A percentile compares a stretch with the other conserved stretches of the same genome.
Evolutionary conservation across 2,888 invertebrate species (phyloP).

Genomic region (Cylindroiulus punctatus): DNA sequence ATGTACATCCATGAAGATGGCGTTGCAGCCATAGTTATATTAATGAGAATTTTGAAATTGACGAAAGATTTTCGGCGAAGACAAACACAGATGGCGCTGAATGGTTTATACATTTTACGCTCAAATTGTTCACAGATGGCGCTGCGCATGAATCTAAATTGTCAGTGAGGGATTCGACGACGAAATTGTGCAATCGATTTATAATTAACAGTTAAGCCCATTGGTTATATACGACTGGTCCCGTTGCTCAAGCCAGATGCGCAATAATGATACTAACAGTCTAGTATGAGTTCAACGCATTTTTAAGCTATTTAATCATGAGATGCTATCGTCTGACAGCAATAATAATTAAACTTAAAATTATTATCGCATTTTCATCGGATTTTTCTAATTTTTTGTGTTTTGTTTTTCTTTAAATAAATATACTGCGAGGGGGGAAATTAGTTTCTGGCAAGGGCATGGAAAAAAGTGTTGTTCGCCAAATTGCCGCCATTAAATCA

Average conservation of each 20-base stretch:
- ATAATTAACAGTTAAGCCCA: not conserved
- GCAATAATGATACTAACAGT: not conserved
- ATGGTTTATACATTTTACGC: not conserved
- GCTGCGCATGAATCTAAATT: not conserved
- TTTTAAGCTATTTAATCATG: not conserved
- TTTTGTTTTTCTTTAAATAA: not conserved
- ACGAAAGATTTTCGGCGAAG: too few species aligned
- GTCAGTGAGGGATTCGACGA: not conserved
- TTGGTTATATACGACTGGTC: not conserved
- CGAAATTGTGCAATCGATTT: constrained; percentile 7
- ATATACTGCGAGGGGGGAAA: not conserved
- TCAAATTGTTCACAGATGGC: not conserved
- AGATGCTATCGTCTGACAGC: not conserved
- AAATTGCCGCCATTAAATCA: constrained; percentile 49
- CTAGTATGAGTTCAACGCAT: not conserved
- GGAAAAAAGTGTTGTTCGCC: constrained; percentile 52
- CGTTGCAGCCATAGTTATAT: too few species aligned
- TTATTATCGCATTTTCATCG: too few species aligned
- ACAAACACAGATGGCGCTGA: too few species aligned
- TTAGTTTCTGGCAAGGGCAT: constrained; percentile 51
- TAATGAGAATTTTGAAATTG: too few species aligned
- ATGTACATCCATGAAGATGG: too few species aligned
- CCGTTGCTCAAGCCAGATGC: constrained; percentile 42
- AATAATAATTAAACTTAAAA: not conserved
- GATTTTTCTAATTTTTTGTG: not conserved